Conservation (phyloP, 2,888 invertebrate species). For the Tipula unca region DNA sequence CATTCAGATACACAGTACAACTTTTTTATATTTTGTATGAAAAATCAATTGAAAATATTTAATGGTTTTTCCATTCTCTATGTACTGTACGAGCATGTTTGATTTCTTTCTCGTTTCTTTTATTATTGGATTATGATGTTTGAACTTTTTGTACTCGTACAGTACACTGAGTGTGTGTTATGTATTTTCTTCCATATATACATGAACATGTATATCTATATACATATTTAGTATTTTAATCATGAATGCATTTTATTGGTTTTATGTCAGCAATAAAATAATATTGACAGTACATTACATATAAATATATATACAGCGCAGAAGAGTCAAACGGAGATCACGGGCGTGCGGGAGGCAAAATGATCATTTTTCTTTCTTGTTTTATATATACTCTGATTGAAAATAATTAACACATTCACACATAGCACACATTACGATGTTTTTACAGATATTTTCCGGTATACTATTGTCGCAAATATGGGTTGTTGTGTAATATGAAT, state of each 20-base stretch:
- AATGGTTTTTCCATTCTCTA: not conserved
- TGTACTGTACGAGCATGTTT: not conserved
- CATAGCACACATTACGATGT: not conserved
- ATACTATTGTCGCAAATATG: not conserved
- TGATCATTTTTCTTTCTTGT: not conserved
- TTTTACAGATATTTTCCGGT: not conserved
- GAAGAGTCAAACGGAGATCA: not conserved
- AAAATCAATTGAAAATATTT: conserved; percentile 14
- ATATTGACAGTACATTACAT: not conserved
- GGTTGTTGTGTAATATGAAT: not conserved
- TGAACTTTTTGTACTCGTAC: not conserved
- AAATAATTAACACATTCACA: not conserved
- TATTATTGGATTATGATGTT: conserved; percentile 14
- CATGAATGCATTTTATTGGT: conserved; percentile 8
- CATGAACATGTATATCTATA: not conserved
- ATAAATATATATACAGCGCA: not conserved
- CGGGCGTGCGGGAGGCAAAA: not conserved
- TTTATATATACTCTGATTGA: not conserved
- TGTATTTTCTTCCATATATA: not conserved
- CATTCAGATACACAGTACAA: not conserved
- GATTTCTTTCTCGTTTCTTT: not conserved
- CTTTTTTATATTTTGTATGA: not conserved
- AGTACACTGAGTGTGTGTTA: not conserved
- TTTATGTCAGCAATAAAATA: not conserved
- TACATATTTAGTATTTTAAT: not conserved